These are phyloP conservation scores for Trachelus iudaicus DNA, from an alignment of 2,888 invertebrate genomes.

Conservation along the genomic window DNA sequence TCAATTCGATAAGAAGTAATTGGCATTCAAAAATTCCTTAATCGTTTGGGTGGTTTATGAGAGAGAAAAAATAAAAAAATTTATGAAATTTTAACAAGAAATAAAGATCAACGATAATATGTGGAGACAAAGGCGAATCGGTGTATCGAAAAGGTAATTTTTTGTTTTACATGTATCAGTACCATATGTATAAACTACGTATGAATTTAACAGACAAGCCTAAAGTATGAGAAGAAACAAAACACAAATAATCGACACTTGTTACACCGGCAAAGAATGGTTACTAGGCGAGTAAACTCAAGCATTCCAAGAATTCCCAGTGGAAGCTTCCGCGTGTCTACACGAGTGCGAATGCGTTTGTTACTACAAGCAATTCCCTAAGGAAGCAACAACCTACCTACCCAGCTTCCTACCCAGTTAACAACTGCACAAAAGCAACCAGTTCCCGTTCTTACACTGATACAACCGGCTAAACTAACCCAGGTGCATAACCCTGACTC, in stretches of 20 bases:
- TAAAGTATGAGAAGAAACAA: not conserved
- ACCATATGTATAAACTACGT: not conserved
- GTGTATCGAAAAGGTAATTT: slow-evolving; percentile 61
- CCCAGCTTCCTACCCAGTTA: not conserved
- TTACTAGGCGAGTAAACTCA: not conserved
- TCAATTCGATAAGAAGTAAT: not conserved
- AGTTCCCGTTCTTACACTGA: not conserved
- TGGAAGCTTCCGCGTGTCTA: not conserved
- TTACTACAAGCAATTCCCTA: not conserved
- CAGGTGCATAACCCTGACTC: not conserved
- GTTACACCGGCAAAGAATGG: not conserved
- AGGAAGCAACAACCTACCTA: not conserved
- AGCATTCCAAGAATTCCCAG: not conserved
- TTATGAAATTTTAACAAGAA: not conserved
- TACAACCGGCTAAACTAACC: not conserved
- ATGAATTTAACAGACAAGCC: not conserved
- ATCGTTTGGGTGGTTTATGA: not conserved
- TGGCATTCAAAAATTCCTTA: not conserved
- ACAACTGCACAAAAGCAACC: not conserved
- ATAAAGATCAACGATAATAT: slow-evolving; percentile 54
- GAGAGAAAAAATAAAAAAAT: not conserved
- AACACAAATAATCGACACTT: not conserved
- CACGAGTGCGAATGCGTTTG: not conserved
- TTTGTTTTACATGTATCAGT: not conserved
- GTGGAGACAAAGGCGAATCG: slow-evolving; percentile 59